Conservation (phyloP, 2,797 vertebrate genomes). For the Chiloscyllium punctatum region DNA sequence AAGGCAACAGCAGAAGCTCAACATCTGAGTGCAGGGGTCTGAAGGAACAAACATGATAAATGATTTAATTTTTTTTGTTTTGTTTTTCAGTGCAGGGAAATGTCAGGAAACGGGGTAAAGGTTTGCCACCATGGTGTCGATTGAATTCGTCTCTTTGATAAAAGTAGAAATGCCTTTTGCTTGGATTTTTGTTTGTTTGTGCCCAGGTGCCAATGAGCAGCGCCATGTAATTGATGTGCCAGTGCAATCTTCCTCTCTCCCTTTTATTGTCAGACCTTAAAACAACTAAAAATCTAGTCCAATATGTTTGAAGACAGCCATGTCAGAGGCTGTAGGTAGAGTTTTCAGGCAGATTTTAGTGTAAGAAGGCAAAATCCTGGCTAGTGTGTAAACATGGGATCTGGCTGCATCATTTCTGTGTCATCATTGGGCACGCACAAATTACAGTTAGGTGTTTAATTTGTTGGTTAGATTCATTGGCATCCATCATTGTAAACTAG, state of each 20-base stretch:
- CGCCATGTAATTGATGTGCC: slow-evolving; percentile 60
- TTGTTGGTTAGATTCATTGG: slow-evolving; percentile 38
- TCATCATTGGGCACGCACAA: slow-evolving; percentile 40
- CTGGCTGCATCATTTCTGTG: slow-evolving; percentile 50
- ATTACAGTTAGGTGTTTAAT: slow-evolving; percentile 38
- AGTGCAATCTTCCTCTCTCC: slow-evolving; percentile 60
- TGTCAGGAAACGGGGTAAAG: slow-evolving; percentile 23
- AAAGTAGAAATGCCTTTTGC: slow-evolving; percentile 59
- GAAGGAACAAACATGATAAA: slow-evolving; percentile 24
- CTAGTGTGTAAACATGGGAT: slow-evolving; percentile 50
- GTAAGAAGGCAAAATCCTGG: slow-evolving; percentile 39
- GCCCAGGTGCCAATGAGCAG: slow-evolving; percentile 60
- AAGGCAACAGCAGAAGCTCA: background rate
- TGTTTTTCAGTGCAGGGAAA: slow-evolving; percentile 27
- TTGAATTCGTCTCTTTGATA: slow-evolving; percentile 43
- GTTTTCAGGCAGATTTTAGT: slow-evolving; percentile 53
- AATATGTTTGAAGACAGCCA: slow-evolving; percentile 60
- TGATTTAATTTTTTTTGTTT: slow-evolving; percentile 37
- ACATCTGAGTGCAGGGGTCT: background rate
- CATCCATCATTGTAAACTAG: slow-evolving; percentile 38
- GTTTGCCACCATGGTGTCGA: slow-evolving; percentile 32
- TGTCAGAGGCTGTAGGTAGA: slow-evolving; percentile 49
- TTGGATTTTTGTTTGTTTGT: slow-evolving; percentile 56
- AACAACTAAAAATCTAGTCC: slow-evolving; percentile 53
- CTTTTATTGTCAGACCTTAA: slow-evolving; percentile 59